These are phyloP conservation scores for Cephus runcator DNA, from an alignment of 2,888 invertebrate species.

Conservation along the genomic window DNA sequence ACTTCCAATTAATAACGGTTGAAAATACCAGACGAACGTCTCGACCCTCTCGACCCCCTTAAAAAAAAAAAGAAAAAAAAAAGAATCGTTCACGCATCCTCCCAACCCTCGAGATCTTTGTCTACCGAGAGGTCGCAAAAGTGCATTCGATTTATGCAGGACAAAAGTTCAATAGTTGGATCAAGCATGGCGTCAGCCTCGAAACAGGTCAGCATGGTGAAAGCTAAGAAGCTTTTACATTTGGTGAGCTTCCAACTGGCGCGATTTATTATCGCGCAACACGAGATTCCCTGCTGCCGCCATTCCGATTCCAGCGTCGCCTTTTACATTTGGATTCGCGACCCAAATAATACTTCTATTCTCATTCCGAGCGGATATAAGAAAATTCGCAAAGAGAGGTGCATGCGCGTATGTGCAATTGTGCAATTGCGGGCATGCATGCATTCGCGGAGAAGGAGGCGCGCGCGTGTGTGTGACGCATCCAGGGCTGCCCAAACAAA, in stretches of 20 bases:
- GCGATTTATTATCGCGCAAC: slow-evolving; percentile 4
- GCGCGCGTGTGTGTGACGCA: not conserved
- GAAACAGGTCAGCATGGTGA: not conserved
- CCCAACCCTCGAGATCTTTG: not conserved
- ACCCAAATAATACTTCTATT: not conserved
- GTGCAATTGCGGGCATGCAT: no score
- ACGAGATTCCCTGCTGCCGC: not conserved
- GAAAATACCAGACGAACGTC: not conserved
- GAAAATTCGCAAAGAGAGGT: no score
- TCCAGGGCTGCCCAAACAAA: not conserved
- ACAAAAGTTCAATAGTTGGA: not conserved
- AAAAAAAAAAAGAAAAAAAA: no score
- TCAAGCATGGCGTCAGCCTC: not conserved
- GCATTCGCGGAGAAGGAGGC: no score
- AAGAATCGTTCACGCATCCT: no score
- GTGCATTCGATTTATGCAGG: not conserved
- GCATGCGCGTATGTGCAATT: no score
- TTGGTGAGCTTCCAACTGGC: slow-evolving; percentile 45
- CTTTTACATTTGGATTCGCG: not conserved
- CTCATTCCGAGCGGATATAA: not conserved
- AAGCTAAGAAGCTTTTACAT: slow-evolving; percentile 41
- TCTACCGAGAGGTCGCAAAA: not conserved
- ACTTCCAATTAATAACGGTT: not conserved
- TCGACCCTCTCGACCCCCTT: no score
- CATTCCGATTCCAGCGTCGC: not conserved